These are phyloP conservation scores for Anoplophora glabripennis DNA, from an alignment of 1,140 invertebrate genomes.

Conservation along the genomic window DNA sequence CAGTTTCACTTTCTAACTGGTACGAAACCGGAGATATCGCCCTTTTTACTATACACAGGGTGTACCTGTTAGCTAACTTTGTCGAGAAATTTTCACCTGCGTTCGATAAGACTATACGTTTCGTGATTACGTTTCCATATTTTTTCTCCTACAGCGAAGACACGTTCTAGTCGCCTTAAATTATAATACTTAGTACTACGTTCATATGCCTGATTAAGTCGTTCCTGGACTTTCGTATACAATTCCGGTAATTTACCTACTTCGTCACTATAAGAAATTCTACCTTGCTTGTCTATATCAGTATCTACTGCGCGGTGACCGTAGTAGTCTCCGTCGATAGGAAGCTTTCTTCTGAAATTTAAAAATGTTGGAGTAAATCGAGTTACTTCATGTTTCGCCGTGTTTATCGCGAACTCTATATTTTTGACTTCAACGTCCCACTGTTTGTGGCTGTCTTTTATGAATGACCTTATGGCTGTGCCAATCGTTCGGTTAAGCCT, in stretches of 20 bases:
- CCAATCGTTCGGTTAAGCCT: slow-evolving; percentile 22
- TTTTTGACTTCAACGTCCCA: slow-evolving; percentile 27
- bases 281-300: not conserved
- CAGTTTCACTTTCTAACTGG: too few relatives aligned
- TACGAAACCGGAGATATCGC: too few relatives aligned
- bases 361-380: slow-evolving; percentile 14
- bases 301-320: not conserved
- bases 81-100: not conserved
- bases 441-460: slow-evolving; percentile 17
- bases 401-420: slow-evolving; percentile 17
- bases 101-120: not conserved
- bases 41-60: not conserved
- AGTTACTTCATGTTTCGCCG: slow-evolving; percentile 15
- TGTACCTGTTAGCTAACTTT: not conserved
- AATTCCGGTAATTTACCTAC: not conserved
- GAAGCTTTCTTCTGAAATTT: slow-evolving; percentile 6
- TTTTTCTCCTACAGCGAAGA: slow-evolving; percentile 2
- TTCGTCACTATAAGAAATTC: not conserved
- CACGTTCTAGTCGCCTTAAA: not conserved
- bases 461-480: slow-evolving; percentile 20
- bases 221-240: not conserved
- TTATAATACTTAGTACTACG: slow-evolving; percentile 5
- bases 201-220: not conserved
- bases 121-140: not conserved
- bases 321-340: not conserved